These are phyloP conservation scores for Gonioctena quinquepunctata DNA, from an alignment of 1,140 invertebrate genomes.

Conservation along the genomic window DNA sequence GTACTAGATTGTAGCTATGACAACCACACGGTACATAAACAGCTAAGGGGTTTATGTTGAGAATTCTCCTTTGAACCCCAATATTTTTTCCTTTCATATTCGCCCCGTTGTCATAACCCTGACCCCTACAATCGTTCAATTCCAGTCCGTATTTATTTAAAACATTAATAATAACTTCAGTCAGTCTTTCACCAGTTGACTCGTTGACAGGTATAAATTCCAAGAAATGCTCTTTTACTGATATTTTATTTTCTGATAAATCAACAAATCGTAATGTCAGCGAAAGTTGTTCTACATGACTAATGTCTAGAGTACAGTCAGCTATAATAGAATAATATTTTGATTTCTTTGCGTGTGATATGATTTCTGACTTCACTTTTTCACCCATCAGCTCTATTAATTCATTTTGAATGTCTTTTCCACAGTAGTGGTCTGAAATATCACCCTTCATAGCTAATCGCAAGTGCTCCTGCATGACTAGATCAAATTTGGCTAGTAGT, in stretches of 20 bases:
- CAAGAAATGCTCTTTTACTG: slow-evolving; percentile 28
- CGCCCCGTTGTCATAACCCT: slow-evolving; percentile 49
- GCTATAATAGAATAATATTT: slow-evolving; percentile 31
- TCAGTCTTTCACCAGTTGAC: slow-evolving; percentile 24
- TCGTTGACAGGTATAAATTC: slow-evolving; percentile 20
- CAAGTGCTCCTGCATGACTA: slow-evolving; percentile 37
- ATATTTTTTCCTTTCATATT: slow-evolving; percentile 46
- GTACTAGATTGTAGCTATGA: slow-evolving; percentile 25
- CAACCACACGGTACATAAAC: slow-evolving; percentile 34
- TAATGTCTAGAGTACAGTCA: slow-evolving; percentile 30
- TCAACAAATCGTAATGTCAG: slow-evolving; percentile 20
- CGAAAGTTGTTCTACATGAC: slow-evolving; percentile 25
- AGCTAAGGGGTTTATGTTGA: slow-evolving; percentile 27
- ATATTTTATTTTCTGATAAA: neutral
- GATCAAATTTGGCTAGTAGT: slow-evolving; percentile 41
- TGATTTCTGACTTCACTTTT: neutral
- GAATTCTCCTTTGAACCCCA: slow-evolving; percentile 30
- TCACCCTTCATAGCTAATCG: too few species aligned
- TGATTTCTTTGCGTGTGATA: neutral
- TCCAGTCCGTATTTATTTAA: slow-evolving; percentile 16
- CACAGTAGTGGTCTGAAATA: slow-evolving; percentile 24
- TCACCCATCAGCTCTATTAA: slow-evolving; percentile 24
- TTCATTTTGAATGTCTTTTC: slow-evolving; percentile 36
- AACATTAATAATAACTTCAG: slow-evolving; percentile 14
- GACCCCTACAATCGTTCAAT: slow-evolving; percentile 42